Evolutionary conservation across 2,888 invertebrate genomes (phyloP).

Genomic region (Lymantria dispar): DNA sequence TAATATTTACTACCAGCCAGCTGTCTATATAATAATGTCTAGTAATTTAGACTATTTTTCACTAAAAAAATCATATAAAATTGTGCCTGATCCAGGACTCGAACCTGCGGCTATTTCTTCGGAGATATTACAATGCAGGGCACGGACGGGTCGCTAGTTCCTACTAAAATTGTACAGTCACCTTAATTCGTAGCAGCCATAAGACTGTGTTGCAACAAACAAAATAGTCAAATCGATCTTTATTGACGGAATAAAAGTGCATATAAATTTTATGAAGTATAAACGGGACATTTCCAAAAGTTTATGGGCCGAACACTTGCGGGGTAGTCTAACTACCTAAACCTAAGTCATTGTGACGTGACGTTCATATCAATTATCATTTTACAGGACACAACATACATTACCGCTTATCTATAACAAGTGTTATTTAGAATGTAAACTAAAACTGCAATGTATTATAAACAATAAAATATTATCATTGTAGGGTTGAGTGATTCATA

Average conservation of each 20-base stretch:
- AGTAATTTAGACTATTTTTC: too few species aligned
- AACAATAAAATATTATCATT: not conserved
- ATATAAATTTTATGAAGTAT: slow-evolving; percentile 81
- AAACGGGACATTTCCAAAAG: slow-evolving; percentile 69
- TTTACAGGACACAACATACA: slow-evolving; percentile 1
- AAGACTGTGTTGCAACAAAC: slow-evolving; percentile 41
- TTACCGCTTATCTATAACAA: not conserved
- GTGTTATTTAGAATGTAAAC: not conserved
- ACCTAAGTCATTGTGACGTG: slow-evolving; percentile 36
- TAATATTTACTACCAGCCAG: too few species aligned
- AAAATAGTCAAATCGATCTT: slow-evolving; percentile 74
- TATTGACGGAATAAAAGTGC: slow-evolving; percentile 76
- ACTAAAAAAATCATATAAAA: too few species aligned
- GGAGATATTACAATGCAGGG: too few species aligned
- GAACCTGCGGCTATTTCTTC: too few species aligned
- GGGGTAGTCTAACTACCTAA: slow-evolving; percentile 55
- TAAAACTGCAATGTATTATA: slow-evolving; percentile 14
- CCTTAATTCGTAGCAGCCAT: not conserved
- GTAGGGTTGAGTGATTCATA: slow-evolving; percentile 21
- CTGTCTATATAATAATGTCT: too few species aligned
- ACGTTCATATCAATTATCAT: slow-evolving; percentile 11
- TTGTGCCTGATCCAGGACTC: too few species aligned
- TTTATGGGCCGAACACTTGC: slow-evolving; percentile 67
- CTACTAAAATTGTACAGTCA: not conserved
- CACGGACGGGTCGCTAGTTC: too few species aligned